Base-by-base conservation (phyloP, 2,888 invertebrate species). In the Apodemia zela region DNA sequence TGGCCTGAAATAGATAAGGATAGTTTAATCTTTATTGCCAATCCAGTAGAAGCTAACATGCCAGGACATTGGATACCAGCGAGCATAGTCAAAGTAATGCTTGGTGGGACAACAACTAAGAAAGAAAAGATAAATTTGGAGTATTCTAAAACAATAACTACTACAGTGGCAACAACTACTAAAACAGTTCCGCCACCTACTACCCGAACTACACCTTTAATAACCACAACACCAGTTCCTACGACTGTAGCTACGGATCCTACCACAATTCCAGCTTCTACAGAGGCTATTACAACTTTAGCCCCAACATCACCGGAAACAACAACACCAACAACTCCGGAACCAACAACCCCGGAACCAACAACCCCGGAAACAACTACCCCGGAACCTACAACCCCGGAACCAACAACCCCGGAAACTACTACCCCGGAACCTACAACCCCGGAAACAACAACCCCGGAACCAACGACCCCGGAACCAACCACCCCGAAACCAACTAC, bases 11-110 rank as follows among this genome's bases (percentile, higher is more conserved):
- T 73, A 1, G 65, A 72, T 29, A 72, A 72, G 13, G 78, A 78
- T 42, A 70, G 72, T 2, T 65, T 78, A 18, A 63, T 84, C 2
- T 85, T 79, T 64, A 79, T 86, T 17, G 82, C 80, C 0, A 86
- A 86, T 60, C 85, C 85, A 0, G 73, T 85, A 0, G 85, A 85
- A 70, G 77, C 85, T 0, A 71, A 79, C 3, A 75, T 85, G 78
- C 85, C 85, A 0, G 81, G 85, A 0, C 85, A 86, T 62, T 86
- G 85, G 84, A 71, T 86, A 45, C 85, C 85, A 0, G 63, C 78
- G 3, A 85, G 84, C 66, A 72, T 86, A 4, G 66, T 85, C 6
- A 86, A 84, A 68, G 68, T 71, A 0, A 78, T 79, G n/a, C 68
- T 81, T 3, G 73, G 70, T 35, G 74, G 75, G 3, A 68, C 71